Conservation (phyloP, 2,888 invertebrate species). For the Anarsia innoxiella region DNA sequence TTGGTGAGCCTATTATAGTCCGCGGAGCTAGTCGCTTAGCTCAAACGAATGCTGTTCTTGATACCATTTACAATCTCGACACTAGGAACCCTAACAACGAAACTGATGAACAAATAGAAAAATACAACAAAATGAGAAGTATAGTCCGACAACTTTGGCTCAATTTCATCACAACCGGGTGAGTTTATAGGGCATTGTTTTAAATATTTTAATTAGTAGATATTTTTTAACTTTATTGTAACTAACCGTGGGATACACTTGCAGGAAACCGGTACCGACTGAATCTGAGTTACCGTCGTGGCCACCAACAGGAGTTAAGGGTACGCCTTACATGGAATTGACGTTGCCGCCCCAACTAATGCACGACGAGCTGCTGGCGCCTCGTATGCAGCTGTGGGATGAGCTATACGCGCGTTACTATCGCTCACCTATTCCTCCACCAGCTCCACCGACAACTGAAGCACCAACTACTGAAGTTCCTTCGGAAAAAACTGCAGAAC, state of each 20-base stretch:
- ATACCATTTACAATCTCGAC: background rate
- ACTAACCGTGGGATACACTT: background rate
- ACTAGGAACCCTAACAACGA: too few species aligned
- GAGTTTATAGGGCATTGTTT: background rate
- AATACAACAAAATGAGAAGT: background rate
- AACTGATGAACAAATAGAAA: background rate
- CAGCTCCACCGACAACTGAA: slow-evolving; percentile 7
- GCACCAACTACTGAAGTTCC: too few species aligned
- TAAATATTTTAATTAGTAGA: background rate
- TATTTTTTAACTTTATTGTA: background rate
- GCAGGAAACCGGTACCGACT: slow-evolving; percentile 13
- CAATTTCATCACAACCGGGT: slow-evolving; percentile 8
- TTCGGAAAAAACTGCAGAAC: too few species aligned
- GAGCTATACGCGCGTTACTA: slow-evolving; percentile 19
- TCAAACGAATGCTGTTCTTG: slow-evolving; percentile 10
- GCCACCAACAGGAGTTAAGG: slow-evolving; percentile 14
- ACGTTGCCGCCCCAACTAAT: slow-evolving; percentile 15
- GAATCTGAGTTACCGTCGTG: slow-evolving; percentile 15
- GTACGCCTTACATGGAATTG: slow-evolving; percentile 19
- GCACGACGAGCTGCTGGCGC: slow-evolving; percentile 8
- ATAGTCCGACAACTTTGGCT: slow-evolving; percentile 4
- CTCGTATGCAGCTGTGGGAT: slow-evolving; percentile 19
- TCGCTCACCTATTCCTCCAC: slow-evolving; percentile 16
- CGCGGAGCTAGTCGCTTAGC: slow-evolving; percentile 7
- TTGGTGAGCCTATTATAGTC: slow-evolving; percentile 1